phyloP scores from a whole-genome alignment of 23 tunicate genomes.

The Clavelina lepadiformis region DNA sequence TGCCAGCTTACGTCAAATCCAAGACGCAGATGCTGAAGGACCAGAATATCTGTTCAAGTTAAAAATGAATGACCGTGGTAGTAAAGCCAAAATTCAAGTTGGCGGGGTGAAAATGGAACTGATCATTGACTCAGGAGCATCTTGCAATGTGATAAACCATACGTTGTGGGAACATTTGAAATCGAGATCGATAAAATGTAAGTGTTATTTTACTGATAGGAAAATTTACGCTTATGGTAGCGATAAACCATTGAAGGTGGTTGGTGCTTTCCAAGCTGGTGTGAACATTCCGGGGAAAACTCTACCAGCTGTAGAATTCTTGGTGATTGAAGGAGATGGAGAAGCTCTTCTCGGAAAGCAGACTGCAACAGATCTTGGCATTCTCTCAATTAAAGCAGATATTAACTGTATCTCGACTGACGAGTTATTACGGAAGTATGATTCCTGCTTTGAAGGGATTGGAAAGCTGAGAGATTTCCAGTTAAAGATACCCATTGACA shows the following conservation, averaged over 20 bases:
- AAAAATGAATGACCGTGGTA: too few species aligned
- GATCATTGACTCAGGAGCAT: conserved; percentile 4
- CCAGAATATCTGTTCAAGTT: too few species aligned
- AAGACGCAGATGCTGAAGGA: too few species aligned
- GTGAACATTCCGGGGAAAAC: neutral
- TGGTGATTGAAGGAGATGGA: neutral
- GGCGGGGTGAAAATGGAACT: neutral
- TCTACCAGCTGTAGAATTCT: neutral
- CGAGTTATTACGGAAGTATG: too few species aligned
- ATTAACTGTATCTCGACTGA: neutral
- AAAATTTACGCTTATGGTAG: conserved; percentile 3
- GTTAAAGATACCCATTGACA: neutral
- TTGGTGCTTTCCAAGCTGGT: neutral
- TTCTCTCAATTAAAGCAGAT: neutral
- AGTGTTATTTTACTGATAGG: too few species aligned
- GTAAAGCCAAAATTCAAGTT: neutral
- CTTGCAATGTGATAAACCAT: neutral
- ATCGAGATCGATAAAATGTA: too few species aligned
- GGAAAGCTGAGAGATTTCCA: conserved; percentile 3
- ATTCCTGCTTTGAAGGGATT: neutral
- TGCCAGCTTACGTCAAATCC: too few species aligned
- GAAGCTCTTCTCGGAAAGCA: conserved; percentile 3
- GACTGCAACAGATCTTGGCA: conserved; percentile 2
- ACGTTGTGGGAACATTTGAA: neutral
- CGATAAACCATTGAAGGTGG: neutral